These are phyloP conservation scores for Andricus curvator DNA, from an alignment of 2,888 invertebrate species.

Conservation along the genomic window DNA sequence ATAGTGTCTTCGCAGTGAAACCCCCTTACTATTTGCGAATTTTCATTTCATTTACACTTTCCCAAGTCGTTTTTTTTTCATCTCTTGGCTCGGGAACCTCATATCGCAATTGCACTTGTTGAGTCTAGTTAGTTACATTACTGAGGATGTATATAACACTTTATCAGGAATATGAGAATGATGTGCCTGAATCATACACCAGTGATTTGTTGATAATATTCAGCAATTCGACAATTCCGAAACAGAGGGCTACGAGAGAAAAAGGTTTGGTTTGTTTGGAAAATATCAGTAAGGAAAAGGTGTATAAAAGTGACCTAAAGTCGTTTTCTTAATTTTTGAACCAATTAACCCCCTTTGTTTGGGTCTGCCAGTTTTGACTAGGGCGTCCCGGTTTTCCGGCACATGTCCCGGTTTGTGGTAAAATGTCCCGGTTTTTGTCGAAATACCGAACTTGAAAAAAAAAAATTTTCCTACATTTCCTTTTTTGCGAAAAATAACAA, in stretches of 20 bases:
- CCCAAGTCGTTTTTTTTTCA: not conserved
- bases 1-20: not conserved
- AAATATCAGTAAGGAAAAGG: too few relatives aligned
- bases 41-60: not conserved
- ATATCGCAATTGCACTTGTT: not conserved
- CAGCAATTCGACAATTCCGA: conserved; percentile 60
- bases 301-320: too few relatives aligned
- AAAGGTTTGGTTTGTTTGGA: conserved; percentile 61
- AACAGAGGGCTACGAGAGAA: conserved; percentile 54
- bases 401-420: too few relatives aligned
- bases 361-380: too few relatives aligned
- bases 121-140: not conserved
- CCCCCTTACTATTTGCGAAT: not conserved
- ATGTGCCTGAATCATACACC: conserved; percentile 62
- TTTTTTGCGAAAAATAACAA: too few relatives aligned
- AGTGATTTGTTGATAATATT: conserved; percentile 71
- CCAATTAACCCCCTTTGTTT: too few relatives aligned
- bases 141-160: conserved; percentile 70
- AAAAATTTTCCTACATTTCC: too few relatives aligned
- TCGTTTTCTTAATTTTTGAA: too few relatives aligned
- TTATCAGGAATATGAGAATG: conserved; percentile 71
- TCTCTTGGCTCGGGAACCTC: conserved; percentile 8
- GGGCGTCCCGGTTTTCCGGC: too few relatives aligned
- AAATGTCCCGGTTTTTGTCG: too few relatives aligned
- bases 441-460: too few relatives aligned